A percentile compares a stretch with the other conserved stretches of the same genome.
phyloP scores from a whole-genome alignment of 1,140 invertebrate species.

The Drosophila pruinosa region DNA sequence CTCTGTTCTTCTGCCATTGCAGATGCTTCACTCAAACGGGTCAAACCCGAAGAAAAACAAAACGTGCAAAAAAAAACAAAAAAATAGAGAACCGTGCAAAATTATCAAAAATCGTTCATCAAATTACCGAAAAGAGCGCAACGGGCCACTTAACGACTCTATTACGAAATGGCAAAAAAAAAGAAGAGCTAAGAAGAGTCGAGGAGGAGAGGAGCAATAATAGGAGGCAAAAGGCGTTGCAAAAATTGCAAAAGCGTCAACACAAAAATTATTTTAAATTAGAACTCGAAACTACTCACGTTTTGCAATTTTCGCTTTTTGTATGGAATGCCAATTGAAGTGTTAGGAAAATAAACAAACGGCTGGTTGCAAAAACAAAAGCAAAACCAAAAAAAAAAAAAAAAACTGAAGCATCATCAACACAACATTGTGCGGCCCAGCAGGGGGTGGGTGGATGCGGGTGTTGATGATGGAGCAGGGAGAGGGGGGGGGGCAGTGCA shows the following conservation, averaged over 20 bases:
- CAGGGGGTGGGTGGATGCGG: not conserved
- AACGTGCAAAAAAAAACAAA: conserved; percentile 70
- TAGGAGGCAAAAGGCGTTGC: conserved; percentile 50
- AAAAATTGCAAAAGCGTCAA: conserved; percentile 79
- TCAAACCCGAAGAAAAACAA: conserved; percentile 53
- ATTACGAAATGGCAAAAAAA: conserved; percentile 74
- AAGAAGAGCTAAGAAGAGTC: not conserved
- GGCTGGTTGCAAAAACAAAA: conserved; percentile 58
- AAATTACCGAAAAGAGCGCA: conserved; percentile 71
- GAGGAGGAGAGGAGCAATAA: not conserved
- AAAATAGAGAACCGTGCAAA: conserved; percentile 57
- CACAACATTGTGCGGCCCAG: conserved; percentile 50
- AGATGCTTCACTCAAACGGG: conserved; percentile 56
- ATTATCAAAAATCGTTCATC: conserved; percentile 82
- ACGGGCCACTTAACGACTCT: conserved; percentile 75
- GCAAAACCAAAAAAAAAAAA: conserved; percentile 32
- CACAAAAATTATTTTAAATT: conserved; percentile 82
- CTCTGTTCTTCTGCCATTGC: conserved; percentile 2
- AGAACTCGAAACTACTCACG: conserved; percentile 81
- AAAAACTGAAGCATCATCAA: conserved; percentile 76
- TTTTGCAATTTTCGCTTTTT: conserved; percentile 81
- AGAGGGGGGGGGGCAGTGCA: conserved; percentile 7
- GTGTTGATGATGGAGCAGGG: not conserved
- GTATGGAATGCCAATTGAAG: conserved; percentile 80
- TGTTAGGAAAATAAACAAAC: conserved; percentile 81